These are phyloP conservation scores for Hypomecis atomaria DNA, from an alignment of 2,888 invertebrate species.

Conservation along the genomic window DNA sequence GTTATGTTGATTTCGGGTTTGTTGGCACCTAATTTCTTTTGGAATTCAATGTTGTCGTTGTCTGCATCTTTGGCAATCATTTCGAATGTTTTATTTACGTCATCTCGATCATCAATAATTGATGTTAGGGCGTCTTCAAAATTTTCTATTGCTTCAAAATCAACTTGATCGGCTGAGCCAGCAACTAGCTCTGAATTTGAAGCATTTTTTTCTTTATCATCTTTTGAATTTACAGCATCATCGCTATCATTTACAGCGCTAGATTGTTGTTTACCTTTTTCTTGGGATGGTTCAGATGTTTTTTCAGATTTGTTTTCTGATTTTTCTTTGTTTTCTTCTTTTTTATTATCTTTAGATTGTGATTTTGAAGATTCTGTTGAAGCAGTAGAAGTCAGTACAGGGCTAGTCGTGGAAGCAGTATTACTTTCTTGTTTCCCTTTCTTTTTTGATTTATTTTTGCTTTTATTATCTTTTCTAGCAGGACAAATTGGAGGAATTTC, in stretches of 20 bases:
- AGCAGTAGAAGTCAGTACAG: neutral
- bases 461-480: constrained; percentile 69
- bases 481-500: constrained; percentile 58
- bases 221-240: constrained; percentile 30
- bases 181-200: constrained; percentile 26
- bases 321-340: constrained; percentile 52
- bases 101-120: constrained; percentile 62
- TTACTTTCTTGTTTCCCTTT: constrained; percentile 64
- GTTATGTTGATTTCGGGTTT: constrained; percentile 70
- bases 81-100: constrained; percentile 73
- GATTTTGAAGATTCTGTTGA: constrained; percentile 34
- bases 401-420: constrained; percentile 34
- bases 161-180: constrained; percentile 37
- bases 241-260: constrained; percentile 26
- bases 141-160: constrained; percentile 72
- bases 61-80: constrained; percentile 67
- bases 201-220: constrained; percentile 28
- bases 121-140: constrained; percentile 79
- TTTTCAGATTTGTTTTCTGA: constrained; percentile 52
- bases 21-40: constrained; percentile 45
- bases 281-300: constrained; percentile 51
- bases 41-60: constrained; percentile 37
- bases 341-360: constrained; percentile 43
- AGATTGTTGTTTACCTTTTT: constrained; percentile 66
- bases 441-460: constrained; percentile 70